A percentile compares a stretch with the other conserved stretches of the same genome.
phyloP scores from a whole-genome alignment of 1,140 invertebrate genomes.

The Uloborus diversus region DNA sequence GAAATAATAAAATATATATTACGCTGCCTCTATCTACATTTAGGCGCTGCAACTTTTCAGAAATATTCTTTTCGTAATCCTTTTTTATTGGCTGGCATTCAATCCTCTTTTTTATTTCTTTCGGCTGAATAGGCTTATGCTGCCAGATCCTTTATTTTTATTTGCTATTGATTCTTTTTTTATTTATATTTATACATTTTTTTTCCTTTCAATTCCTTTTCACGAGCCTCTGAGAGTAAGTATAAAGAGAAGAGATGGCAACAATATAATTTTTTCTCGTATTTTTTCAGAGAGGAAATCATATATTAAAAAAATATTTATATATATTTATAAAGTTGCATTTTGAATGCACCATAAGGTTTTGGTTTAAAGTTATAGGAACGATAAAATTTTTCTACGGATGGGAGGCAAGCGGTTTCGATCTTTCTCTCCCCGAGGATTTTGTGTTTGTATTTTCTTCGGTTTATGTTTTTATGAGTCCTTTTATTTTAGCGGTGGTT shows the following conservation, averaged over 20 bases:
- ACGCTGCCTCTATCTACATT: conserved; percentile 26
- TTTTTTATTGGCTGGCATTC: conserved; percentile 50
- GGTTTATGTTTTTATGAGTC: not conserved
- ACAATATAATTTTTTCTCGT: conserved; percentile 4
- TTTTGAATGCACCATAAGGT: conserved; percentile 35
- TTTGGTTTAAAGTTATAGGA: conserved; percentile 41
- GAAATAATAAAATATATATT: conserved; percentile 50
- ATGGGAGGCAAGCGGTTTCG: conserved; percentile 32
- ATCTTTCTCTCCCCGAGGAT: not conserved
- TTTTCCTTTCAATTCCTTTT: conserved; percentile 36
- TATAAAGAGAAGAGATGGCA: not conserved
- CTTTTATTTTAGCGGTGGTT: not conserved
- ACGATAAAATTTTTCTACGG: conserved; percentile 39
- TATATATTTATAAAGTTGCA: conserved; percentile 51
- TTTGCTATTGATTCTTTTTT: conserved; percentile 47
- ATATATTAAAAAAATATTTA: conserved; percentile 52
- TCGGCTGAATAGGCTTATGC: conserved; percentile 25
- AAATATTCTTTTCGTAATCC: conserved; percentile 47
- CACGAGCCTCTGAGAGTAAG: not conserved
- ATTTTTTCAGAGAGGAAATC: conserved; percentile 1
- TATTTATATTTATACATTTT: conserved; percentile 26
- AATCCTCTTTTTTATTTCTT: conserved; percentile 42
- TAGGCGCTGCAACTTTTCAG: conserved; percentile 11
- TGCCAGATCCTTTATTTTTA: conserved; percentile 19
- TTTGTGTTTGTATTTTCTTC: conserved; percentile 30